Conservation (phyloP, 2,797 vertebrate genomes). For the Anguilla megastoma region DNA sequence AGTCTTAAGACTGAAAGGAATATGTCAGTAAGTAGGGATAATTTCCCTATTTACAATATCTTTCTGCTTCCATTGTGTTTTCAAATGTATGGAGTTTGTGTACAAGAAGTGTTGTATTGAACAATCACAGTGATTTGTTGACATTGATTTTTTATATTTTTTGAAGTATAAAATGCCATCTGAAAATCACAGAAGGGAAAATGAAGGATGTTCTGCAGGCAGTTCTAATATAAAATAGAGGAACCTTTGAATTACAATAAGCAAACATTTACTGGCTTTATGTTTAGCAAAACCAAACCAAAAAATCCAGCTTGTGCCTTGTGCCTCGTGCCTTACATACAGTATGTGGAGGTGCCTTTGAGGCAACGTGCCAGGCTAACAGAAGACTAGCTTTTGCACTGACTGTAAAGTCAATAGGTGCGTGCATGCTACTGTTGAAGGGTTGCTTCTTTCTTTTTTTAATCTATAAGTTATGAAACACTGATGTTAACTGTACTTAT, state of each 20-base stretch:
- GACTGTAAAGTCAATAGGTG: background rate
- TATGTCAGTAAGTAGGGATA: background rate
- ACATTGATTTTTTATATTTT: slow-evolving; percentile 1
- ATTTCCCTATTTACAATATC: background rate
- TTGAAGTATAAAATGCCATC: background rate
- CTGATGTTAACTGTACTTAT: background rate
- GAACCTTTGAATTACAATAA: background rate
- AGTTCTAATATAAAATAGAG: background rate
- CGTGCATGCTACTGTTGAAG: background rate
- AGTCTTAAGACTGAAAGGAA: background rate
- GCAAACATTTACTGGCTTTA: background rate
- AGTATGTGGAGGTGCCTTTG: background rate
- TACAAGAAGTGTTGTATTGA: background rate
- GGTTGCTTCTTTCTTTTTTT: background rate
- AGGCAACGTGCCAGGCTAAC: background rate
- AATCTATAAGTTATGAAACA: background rate
- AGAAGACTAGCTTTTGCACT: background rate
- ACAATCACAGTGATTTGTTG: slow-evolving; percentile 2
- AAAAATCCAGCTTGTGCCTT: background rate
- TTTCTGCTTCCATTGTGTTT: background rate
- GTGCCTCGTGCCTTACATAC: background rate
- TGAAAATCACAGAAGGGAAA: background rate
- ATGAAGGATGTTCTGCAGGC: background rate
- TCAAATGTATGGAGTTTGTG: background rate
- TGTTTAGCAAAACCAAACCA: background rate